These are phyloP conservation scores for Sphaerophoria taeniata DNA, from an alignment of 2,888 invertebrate species.

Conservation along the genomic window DNA sequence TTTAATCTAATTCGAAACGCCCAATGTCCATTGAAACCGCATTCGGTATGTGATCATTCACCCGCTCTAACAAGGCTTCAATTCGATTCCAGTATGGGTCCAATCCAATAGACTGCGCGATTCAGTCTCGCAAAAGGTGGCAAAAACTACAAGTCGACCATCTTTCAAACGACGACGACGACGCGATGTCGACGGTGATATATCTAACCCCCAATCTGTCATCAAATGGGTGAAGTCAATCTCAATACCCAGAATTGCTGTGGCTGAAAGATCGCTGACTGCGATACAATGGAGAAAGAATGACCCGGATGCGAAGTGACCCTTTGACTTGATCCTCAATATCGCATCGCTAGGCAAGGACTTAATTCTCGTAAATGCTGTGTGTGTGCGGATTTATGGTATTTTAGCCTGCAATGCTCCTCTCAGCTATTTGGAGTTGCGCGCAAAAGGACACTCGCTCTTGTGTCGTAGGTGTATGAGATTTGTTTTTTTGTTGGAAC, in stretches of 20 bases:
- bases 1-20: slow-evolving; percentile 75
- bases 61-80: slow-evolving; percentile 70
- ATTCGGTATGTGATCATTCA: slow-evolving; percentile 75
- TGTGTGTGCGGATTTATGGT: slow-evolving; percentile 59
- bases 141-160: slow-evolving; percentile 61
- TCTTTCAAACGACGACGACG: neutral
- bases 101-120: slow-evolving; percentile 34
- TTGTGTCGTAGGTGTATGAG: slow-evolving; percentile 73
- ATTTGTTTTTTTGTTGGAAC: slow-evolving; percentile 72
- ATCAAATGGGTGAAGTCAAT: slow-evolving; percentile 47
- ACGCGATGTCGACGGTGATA: slow-evolving; percentile 24
- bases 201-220: slow-evolving; percentile 59
- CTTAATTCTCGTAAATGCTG: neutral
- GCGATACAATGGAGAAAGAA: slow-evolving; percentile 46
- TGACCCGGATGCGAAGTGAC: slow-evolving; percentile 71
- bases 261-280: slow-evolving; percentile 20
- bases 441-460: slow-evolving; percentile 66
- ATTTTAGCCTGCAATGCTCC: slow-evolving; percentile 18
- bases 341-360: slow-evolving; percentile 20
- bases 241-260: slow-evolving; percentile 36
- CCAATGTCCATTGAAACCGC: slow-evolving; percentile 73
- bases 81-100: neutral
- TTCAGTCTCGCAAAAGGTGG: slow-evolving; percentile 60
- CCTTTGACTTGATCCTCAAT: slow-evolving; percentile 54
- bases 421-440: slow-evolving; percentile 45